phyloP scores from a whole-genome alignment of 2,797 vertebrate genomes.

The Enteromius treurensis region DNA sequence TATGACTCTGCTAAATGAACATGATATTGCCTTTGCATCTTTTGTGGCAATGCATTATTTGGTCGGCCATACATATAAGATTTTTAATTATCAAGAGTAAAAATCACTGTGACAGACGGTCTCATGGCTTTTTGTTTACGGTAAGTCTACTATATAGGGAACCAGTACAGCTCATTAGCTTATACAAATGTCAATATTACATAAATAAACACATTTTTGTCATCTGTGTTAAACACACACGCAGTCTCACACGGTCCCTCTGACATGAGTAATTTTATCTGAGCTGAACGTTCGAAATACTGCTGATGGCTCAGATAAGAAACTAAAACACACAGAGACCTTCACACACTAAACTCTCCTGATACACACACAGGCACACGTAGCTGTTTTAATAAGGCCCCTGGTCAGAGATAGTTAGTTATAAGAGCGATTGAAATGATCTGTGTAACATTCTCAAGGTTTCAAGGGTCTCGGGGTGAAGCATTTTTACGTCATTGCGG shows the following conservation, averaged over 20 bases:
- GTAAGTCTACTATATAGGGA: background rate
- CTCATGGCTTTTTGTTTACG: background rate
- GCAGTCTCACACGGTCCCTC: conserved; percentile 11
- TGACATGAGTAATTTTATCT: conserved; percentile 49
- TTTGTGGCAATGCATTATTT: background rate
- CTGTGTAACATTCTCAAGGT: conserved; percentile 44
- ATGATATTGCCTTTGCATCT: background rate
- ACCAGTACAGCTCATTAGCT: background rate
- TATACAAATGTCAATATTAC: background rate
- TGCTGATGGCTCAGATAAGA: conserved; percentile 49
- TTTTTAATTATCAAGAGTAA: background rate
- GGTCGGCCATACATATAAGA: background rate
- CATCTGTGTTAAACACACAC: background rate
- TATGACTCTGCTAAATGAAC: background rate
- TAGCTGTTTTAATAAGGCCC: conserved; percentile 1
- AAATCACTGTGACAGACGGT: background rate
- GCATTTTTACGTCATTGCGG: conserved; percentile 37
- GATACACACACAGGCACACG: background rate
- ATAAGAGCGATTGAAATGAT: background rate
- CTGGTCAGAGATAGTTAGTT: background rate
- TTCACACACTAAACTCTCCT: conserved; percentile 44
- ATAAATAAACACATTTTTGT: background rate
- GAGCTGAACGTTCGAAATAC: conserved; percentile 41
- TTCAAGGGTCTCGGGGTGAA: conserved; percentile 41
- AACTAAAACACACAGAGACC: conserved; percentile 43